phyloP scores from a whole-genome alignment of 2,888 invertebrate genomes.

The Dendrolimus houi region DNA sequence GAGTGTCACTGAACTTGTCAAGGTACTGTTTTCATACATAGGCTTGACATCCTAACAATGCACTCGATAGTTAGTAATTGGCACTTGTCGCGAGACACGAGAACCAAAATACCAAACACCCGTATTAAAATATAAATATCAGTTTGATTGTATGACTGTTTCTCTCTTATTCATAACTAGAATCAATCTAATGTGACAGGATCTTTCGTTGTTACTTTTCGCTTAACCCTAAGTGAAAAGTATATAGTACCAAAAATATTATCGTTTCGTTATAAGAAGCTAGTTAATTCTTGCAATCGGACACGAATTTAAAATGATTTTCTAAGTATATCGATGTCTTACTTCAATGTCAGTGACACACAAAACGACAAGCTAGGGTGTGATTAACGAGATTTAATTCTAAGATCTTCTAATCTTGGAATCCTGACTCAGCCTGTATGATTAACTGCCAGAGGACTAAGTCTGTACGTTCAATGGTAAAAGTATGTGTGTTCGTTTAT shows the following conservation, averaged over 20 bases:
- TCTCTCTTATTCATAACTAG: too few relatives aligned
- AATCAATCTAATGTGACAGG: too few relatives aligned
- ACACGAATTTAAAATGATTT: too few relatives aligned
- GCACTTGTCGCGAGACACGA: constrained; percentile 11
- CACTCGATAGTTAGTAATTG: constrained; percentile 28
- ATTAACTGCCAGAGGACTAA: not conserved
- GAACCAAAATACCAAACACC: not conserved
- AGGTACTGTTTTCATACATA: constrained; percentile 16
- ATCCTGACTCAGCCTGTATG: not conserved
- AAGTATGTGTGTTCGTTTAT: not conserved
- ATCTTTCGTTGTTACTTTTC: too few relatives aligned
- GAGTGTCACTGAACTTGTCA: constrained; percentile 43
- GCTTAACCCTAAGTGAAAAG: too few relatives aligned
- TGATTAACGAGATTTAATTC: constrained; percentile 21
- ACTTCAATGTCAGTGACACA: constrained; percentile 62
- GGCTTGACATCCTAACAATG: constrained; percentile 7
- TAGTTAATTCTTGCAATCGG: too few relatives aligned
- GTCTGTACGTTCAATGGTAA: not conserved
- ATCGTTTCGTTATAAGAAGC: too few relatives aligned
- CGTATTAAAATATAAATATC: not conserved
- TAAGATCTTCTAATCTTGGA: constrained; percentile 8
- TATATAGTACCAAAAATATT: too few relatives aligned
- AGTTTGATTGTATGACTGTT: too few relatives aligned
- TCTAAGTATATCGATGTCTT: constrained; percentile 23
- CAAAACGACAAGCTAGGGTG: constrained; percentile 26